phyloP scores from a whole-genome alignment of 1,140 invertebrate species.

The Mercenaria mercenaria region DNA sequence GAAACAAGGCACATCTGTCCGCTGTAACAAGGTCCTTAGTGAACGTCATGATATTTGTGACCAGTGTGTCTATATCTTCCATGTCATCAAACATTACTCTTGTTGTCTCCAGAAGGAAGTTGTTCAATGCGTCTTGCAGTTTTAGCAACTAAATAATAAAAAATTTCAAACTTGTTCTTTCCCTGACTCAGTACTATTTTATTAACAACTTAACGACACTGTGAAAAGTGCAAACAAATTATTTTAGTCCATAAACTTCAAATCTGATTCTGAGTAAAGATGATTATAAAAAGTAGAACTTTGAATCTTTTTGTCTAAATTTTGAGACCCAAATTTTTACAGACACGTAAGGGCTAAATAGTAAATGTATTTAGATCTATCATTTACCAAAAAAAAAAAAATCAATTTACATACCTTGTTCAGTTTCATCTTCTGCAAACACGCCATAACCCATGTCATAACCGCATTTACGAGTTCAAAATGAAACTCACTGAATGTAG shows the following conservation, averaged over 20 bases:
- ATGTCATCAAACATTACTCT: conserved; percentile 91
- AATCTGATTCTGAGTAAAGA: too few species aligned
- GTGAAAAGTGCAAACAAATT: too few species aligned
- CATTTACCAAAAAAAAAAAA: too few species aligned
- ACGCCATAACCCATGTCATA: conserved; percentile 70
- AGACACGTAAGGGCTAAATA: too few species aligned
- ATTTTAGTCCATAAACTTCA: too few species aligned
- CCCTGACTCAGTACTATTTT: too few species aligned
- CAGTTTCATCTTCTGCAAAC: conserved; percentile 69
- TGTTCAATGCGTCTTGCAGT: conserved; percentile 86
- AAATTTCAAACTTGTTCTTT: neutral
- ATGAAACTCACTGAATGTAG: conserved; percentile 66
- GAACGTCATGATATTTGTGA: conserved; percentile 91
- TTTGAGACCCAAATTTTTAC: too few species aligned
- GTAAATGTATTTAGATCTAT: too few species aligned
- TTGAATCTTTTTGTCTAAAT: too few species aligned
- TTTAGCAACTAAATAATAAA: conserved; percentile 49
- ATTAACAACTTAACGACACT: too few species aligned
- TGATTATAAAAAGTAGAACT: too few species aligned
- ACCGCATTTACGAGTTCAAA: conserved; percentile 70
- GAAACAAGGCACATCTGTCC: conserved; percentile 91
- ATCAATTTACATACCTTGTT: conserved; percentile 69
- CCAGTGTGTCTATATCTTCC: conserved; percentile 91
- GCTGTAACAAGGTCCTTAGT: conserved; percentile 92
- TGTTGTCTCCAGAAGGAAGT: conserved; percentile 90